phyloP scores from a whole-genome alignment of 1,140 invertebrate genomes.

The Penaeus chinensis region DNA sequence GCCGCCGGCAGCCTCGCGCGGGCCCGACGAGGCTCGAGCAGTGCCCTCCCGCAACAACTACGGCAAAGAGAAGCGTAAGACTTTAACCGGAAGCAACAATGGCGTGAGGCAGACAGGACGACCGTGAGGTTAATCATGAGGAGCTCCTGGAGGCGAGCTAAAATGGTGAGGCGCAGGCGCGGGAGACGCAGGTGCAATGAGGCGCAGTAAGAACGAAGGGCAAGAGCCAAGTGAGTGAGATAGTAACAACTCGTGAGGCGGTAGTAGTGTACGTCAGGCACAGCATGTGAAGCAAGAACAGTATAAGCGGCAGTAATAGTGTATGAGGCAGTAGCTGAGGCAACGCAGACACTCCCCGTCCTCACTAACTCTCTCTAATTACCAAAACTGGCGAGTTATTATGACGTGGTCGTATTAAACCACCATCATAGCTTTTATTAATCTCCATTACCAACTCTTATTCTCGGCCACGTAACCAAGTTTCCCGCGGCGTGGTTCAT shows the following conservation, averaged over 20 bases:
- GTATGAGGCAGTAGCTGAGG: conserved; percentile 12
- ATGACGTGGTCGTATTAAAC: conserved; percentile 56
- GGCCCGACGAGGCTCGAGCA: too few relatives aligned
- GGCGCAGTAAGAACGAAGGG: too few relatives aligned
- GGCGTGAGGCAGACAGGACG: neutral
- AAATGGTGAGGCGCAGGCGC: neutral
- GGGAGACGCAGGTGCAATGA: neutral
- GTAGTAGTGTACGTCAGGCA: too few relatives aligned
- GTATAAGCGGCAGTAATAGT: too few relatives aligned
- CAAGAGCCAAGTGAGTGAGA: too few relatives aligned
- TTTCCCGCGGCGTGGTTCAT: conserved; percentile 52
- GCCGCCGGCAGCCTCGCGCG: too few relatives aligned
- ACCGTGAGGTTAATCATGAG: neutral
- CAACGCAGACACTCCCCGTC: conserved; percentile 48
- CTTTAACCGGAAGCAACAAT: too few relatives aligned
- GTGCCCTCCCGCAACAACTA: too few relatives aligned
- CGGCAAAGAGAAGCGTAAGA: too few relatives aligned
- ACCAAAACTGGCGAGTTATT: conserved; percentile 59
- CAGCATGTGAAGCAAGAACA: too few relatives aligned
- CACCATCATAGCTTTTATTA: conserved; percentile 58
- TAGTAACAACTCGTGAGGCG: too few relatives aligned
- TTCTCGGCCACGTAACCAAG: conserved; percentile 55
- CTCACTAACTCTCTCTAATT: conserved; percentile 58
- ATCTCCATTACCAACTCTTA: conserved; percentile 57
- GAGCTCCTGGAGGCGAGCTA: too few relatives aligned